Conservation (phyloP, 2,113 vertebrate species). For the Naja naja region DNA sequence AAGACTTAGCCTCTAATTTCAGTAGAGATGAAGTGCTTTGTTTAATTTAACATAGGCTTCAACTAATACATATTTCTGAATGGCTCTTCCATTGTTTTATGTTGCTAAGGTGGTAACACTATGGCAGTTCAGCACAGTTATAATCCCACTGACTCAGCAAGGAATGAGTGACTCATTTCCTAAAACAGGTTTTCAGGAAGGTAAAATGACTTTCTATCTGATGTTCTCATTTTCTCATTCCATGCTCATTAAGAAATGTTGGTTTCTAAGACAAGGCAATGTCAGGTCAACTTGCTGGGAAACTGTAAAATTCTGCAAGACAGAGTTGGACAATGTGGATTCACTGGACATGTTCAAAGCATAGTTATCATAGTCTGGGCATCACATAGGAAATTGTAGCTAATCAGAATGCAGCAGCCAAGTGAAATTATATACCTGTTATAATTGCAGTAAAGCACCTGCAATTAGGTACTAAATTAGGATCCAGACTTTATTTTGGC, state of each 20-base stretch:
- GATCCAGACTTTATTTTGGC: neutral
- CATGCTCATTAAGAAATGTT: neutral
- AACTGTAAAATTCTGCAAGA: neutral
- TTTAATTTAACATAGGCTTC: neutral
- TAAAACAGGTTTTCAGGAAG: conserved; percentile 14
- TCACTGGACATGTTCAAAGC: neutral
- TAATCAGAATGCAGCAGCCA: neutral
- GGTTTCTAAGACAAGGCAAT: neutral
- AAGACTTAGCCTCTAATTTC: neutral
- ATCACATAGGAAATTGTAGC: neutral
- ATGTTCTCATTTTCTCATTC: conserved; percentile 20
- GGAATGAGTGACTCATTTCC: conserved; percentile 21
- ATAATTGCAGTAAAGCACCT: neutral
- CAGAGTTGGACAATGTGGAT: neutral
- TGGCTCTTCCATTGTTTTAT: conserved; percentile 9
- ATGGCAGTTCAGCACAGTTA: neutral
- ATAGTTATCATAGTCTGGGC: neutral
- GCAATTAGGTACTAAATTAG: neutral
- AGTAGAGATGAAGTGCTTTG: neutral
- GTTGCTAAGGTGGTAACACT: conserved; percentile 3
- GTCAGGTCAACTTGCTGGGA: neutral
- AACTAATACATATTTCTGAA: neutral
- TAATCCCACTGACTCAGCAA: neutral
- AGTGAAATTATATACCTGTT: neutral
- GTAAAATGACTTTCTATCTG: neutral